Base-by-base conservation (phyloP, 2,113 vertebrate genomes). In the Myotis lucifugus region DNA sequence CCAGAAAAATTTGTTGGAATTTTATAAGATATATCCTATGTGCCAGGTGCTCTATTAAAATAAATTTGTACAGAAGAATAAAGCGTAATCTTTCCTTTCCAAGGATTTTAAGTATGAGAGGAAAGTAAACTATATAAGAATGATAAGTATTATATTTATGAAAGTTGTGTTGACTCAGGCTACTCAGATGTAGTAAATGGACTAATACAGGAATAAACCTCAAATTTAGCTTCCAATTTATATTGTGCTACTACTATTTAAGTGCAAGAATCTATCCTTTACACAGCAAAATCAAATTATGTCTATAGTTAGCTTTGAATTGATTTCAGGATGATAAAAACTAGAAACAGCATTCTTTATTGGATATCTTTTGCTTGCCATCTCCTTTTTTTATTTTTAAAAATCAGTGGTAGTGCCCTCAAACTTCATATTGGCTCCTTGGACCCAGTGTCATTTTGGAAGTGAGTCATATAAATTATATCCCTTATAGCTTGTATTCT, bases 261-360 rank as follows among this genome's bases (percentile, higher is more conserved):
- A 82, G 18, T 64, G 8, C 4, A 78, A 74, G 50, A 90, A 88
- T 78, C 18, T 86, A n/a, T 7, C 8, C 7, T 84, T 86, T 12
- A 74, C 13, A 88, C 0, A 40, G 29, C 12, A 91, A 90, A 95
- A 56, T 70, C 15, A 70, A 70, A 64, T 61, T 50, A 50, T 29
- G 2, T 66, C 54, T 86, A 50, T 9, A 94, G 29, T 52, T 93
- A 81, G 25, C 84, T 32, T 56, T 92, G 85, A 81, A 92, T 87
- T 89, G 27, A 90, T 64, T 77, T 94, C 72, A 78, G 27, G 32
- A 94, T 6, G 34, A 25, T 54, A 66, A 93, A 93, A 76, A n/a
- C 59, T n/a, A 92, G 14, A 90, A 77, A 52, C 1, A 82, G 1
- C 12, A 52, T 81, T 79, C 29, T 1, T 61, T 42, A 64, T 54